phyloP scores from a whole-genome alignment of 2,888 invertebrate species.

The Euzophera pinguis region DNA sequence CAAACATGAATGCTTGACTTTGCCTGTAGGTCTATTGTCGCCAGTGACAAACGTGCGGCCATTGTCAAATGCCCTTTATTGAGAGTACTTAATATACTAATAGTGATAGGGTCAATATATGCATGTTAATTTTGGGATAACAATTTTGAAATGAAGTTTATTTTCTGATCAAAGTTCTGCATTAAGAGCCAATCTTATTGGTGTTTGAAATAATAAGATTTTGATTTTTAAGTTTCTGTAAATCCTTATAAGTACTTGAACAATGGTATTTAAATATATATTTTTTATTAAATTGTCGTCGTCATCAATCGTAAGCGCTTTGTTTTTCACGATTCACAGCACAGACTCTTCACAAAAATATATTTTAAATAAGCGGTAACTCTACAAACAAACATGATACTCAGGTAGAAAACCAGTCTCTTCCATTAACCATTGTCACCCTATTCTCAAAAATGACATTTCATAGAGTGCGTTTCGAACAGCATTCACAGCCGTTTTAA shows the following conservation, averaged over 20 bases:
- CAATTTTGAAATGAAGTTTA: too few relatives aligned
- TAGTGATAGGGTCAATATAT: constrained; percentile 36
- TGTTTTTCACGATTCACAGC: too few relatives aligned
- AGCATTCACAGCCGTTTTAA: constrained; percentile 67
- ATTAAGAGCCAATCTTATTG: too few relatives aligned
- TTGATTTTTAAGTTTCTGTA: too few relatives aligned
- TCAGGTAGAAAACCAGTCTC: neutral
- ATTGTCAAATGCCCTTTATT: constrained; percentile 65
- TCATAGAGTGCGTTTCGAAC: constrained; percentile 38
- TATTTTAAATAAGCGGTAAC: neutral
- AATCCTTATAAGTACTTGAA: too few relatives aligned
- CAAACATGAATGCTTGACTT: constrained; percentile 60
- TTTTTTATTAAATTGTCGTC: too few relatives aligned
- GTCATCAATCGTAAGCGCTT: too few relatives aligned
- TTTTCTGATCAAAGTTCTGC: too few relatives aligned
- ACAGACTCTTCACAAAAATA: neutral
- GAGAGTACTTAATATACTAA: constrained; percentile 66
- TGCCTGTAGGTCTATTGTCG: constrained; percentile 49
- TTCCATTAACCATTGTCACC: constrained; percentile 32
- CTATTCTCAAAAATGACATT: constrained; percentile 38
- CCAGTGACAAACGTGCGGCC: constrained; percentile 53
- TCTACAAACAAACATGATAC: too few relatives aligned
- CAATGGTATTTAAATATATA: neutral
- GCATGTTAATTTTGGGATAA: constrained; percentile 3
- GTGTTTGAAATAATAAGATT: too few relatives aligned